These are phyloP conservation scores for Trissolcus brochymenae DNA, from an alignment of 2,888 invertebrate genomes.

Conservation along the genomic window DNA sequence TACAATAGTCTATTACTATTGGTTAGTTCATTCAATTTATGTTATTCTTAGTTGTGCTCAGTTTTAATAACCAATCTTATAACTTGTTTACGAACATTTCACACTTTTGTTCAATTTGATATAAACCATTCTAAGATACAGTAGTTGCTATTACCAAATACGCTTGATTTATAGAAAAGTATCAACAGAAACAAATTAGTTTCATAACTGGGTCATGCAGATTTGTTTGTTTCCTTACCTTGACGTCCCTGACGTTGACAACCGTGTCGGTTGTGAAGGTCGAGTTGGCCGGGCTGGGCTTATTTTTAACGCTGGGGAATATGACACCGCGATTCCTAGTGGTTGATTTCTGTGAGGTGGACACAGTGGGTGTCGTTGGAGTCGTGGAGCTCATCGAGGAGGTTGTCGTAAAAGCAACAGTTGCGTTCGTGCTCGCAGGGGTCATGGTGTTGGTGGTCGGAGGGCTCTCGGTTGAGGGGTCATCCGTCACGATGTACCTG, in stretches of 20 bases:
- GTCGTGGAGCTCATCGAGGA: slow-evolving; percentile 60
- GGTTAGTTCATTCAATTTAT: no score
- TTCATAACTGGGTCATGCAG: slow-evolving; percentile 27
- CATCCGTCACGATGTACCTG: slow-evolving; percentile 69
- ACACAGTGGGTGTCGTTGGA: slow-evolving; percentile 57
- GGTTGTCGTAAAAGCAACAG: slow-evolving; percentile 9
- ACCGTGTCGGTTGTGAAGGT: slow-evolving; percentile 88
- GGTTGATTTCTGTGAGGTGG: slow-evolving; percentile 74
- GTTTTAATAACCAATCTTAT: no score
- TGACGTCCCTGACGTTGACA: slow-evolving; percentile 87
- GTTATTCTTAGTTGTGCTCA: no score
- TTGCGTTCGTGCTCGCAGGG: slow-evolving; percentile 6
- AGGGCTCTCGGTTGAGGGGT: slow-evolving; percentile 67
- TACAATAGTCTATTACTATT: no score
- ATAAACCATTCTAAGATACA: no score
- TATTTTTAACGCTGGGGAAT: slow-evolving; percentile 94
- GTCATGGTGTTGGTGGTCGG: slow-evolving; percentile 72
- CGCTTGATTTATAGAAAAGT: no score
- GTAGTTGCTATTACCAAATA: no score
- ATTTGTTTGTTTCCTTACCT: slow-evolving; percentile 81
- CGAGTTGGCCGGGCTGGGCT: slow-evolving; percentile 89
- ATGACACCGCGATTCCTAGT: slow-evolving; percentile 89
- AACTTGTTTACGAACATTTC: no score
- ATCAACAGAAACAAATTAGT: no score
- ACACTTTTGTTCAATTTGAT: no score